These are phyloP conservation scores for Drosophila kurseongensis DNA, from an alignment of 1,140 invertebrate genomes.

Conservation along the genomic window DNA sequence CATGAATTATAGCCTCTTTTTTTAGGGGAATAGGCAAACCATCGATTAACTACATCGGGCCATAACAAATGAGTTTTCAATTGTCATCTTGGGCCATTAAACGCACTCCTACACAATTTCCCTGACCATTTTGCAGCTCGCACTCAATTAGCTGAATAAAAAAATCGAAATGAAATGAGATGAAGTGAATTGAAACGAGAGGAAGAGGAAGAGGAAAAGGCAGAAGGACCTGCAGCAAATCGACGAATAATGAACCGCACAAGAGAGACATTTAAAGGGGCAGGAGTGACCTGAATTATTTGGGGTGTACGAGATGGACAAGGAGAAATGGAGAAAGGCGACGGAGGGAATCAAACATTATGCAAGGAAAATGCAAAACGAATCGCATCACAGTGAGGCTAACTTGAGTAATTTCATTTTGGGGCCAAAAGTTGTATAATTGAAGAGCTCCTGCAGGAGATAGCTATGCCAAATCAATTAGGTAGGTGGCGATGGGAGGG, in stretches of 20 bases:
- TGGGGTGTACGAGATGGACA: not conserved
- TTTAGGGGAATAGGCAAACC: not conserved
- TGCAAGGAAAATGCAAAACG: constrained; percentile 15
- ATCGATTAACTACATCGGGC: constrained; percentile 15
- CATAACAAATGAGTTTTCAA: constrained; percentile 36
- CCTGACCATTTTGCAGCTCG: constrained; percentile 23
- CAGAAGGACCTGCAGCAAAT: constrained; percentile 50
- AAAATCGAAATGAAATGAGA: constrained; percentile 26
- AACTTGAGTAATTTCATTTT: constrained; percentile 60
- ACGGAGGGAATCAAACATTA: constrained; percentile 40
- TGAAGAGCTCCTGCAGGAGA: constrained; percentile 52
- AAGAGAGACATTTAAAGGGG: constrained; percentile 5
- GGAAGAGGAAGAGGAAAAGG: not conserved
- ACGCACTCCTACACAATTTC: constrained; percentile 37
- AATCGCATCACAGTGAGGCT: constrained; percentile 7
- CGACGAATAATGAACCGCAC: constrained; percentile 57
- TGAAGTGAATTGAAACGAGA: constrained; percentile 14
- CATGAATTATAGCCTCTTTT: constrained; percentile 1
- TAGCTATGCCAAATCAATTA: constrained; percentile 58
- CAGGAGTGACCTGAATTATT: constrained; percentile 52
- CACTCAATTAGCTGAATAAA: constrained; percentile 58
- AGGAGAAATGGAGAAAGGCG: constrained; percentile 2
- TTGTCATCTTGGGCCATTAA: constrained; percentile 48
- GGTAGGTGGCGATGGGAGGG: not conserved
- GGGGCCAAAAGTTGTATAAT: constrained; percentile 57